Evolutionary conservation across 2,113 vertebrate species (phyloP).

Genomic region (Sinocyclocheilus maitianheensis): DNA sequence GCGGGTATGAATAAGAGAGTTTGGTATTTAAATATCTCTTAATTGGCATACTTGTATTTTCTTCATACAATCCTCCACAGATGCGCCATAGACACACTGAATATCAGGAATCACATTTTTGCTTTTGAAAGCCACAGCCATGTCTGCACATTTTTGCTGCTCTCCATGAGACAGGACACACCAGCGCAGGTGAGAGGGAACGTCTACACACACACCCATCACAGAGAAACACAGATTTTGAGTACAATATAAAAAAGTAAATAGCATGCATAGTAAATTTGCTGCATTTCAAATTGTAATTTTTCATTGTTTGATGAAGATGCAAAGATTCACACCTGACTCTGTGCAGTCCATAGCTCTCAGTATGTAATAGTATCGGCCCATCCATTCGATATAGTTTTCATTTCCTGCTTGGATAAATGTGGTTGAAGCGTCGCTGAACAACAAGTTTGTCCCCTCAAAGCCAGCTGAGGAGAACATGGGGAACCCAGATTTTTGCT

Average conservation of each 20-base stretch:
- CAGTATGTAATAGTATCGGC: conserved; percentile 79
- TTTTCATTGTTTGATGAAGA: not conserved
- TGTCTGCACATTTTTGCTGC: conserved; percentile 87
- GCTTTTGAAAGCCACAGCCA: conserved; percentile 78
- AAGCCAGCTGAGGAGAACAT: conserved; percentile 84
- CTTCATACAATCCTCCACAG: conserved; percentile 83
- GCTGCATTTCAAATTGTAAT: not conserved
- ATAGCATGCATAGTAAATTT: too few species aligned
- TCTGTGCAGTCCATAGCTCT: conserved; percentile 83
- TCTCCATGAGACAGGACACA: conserved; percentile 85
- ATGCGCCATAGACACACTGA: conserved; percentile 81
- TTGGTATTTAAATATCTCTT: not conserved
- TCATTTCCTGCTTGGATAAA: conserved; percentile 72
- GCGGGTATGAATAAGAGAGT: not conserved
- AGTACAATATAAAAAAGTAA: not conserved
- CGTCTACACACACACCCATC: conserved; percentile 62
- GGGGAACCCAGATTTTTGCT: conserved; percentile 76
- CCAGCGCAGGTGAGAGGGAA: conserved; percentile 83
- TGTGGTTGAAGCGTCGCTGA: conserved; percentile 80
- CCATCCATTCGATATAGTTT: conserved; percentile 85
- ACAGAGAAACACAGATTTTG: not conserved
- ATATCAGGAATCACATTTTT: conserved; percentile 79
- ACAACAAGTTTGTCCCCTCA: conserved; percentile 77
- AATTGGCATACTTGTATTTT: conserved; percentile 82
- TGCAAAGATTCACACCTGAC: conserved; percentile 70